Evolutionary conservation across 2,888 invertebrate genomes (phyloP), one percentile per base, ranked within the genome.

Genomic region (Theretra japonica): DNA sequence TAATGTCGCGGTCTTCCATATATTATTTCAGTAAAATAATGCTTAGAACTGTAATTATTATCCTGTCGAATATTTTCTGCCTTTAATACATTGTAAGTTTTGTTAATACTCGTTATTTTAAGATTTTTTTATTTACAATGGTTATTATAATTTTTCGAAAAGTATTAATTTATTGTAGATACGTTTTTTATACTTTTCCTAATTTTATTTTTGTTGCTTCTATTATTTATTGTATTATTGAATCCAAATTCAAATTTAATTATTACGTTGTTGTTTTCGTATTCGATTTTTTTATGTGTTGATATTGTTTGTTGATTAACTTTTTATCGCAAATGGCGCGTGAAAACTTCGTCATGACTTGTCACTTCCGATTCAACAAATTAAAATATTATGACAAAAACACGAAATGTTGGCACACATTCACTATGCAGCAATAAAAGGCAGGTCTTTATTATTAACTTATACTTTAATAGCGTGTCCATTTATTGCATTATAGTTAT

Each of bases 161-260:
- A 80, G 79, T 82, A 82, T 82, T 83, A 82, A 77, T 80, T 83
- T 81, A 79, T 79, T 83, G 76, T 81, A 82, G 77, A 79, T 81
- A 77, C 72, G 62, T 75, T 72, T 72, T 73, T 53, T 57, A 57
- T 75, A 15, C 70, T 58, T 71, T 74, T 76, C 74, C 68, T 79
- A 75, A 74, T 74, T 78, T 75, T 79, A 72, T 77, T 75, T 76
- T 69, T 75, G 30, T 75, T 73, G 73, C 62, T 74, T 75, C n/a
- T n/a, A 0, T 76, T 73, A 8, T 72, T 70, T 75, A 25, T 25
- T 33, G 8, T 65, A 23, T 41, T 23, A 17, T 15, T 30, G 30
- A 60, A 15, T 15, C 58, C 3, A 58, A 58, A 28, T 58, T 58
- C 4, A 53, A 53, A n/a, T n/a, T 53, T n/a, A 53, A 19, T 53